A percentile compares a stretch with the other conserved stretches of the same genome.
These are phyloP conservation scores for Zele albiditarsus DNA, from an alignment of 2,888 invertebrate species.

Conservation along the genomic window DNA sequence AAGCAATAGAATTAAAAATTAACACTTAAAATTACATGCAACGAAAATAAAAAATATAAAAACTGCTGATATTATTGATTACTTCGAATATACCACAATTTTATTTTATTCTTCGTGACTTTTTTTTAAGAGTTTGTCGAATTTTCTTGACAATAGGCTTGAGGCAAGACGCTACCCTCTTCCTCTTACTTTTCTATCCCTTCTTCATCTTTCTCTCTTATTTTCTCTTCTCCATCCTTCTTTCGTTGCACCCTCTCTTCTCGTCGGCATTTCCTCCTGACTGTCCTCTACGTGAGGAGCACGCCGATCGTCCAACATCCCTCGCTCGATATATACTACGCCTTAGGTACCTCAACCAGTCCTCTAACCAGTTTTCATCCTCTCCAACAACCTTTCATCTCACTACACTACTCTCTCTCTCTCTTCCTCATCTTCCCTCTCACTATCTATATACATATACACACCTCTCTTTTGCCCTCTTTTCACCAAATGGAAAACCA, in stretches of 20 bases:
- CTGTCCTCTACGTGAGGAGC: constrained; percentile 68
- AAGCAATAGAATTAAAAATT: no score
- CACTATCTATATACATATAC: constrained; percentile 13
- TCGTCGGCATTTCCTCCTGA: constrained; percentile 41
- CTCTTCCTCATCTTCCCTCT: constrained; percentile 34
- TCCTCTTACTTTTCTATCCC: background rate
- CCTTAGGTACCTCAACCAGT: constrained; percentile 55
- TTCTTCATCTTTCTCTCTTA: background rate
- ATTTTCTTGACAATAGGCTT: constrained; percentile 9
- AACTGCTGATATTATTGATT: no score
- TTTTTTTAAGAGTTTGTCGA: background rate
- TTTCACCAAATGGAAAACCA: constrained; percentile 48
- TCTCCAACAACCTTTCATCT: constrained; percentile 39
- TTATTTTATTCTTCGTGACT: background rate
- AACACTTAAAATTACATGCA: no score
- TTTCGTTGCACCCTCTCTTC: constrained; percentile 37
- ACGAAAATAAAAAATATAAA: no score
- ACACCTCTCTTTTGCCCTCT: constrained; percentile 35
- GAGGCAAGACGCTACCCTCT: background rate
- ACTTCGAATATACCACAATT: no score
- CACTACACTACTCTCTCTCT: constrained; percentile 32
- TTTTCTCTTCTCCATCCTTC: constrained; percentile 25
- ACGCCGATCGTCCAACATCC: constrained; percentile 69
- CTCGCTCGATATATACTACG: constrained; percentile 70
- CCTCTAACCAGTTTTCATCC: constrained; percentile 31